A percentile compares a stretch with the other conserved stretches of the same genome.
Conservation (phyloP, 2,888 invertebrate genomes). For the Odontomyia ornata region DNA sequence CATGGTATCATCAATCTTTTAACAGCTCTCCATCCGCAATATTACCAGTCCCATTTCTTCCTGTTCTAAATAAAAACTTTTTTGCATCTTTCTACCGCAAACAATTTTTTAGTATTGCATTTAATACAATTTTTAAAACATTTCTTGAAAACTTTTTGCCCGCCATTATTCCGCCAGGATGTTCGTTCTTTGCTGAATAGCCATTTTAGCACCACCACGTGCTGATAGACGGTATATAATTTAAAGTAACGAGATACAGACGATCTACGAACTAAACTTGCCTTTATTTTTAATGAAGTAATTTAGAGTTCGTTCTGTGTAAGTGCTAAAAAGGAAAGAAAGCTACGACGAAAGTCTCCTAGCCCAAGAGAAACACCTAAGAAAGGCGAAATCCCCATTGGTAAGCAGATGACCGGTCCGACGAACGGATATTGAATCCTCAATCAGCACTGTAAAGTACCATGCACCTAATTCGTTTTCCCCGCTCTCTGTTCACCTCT, state of each 20-base stretch:
- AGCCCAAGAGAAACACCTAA: not conserved
- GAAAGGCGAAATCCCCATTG: not conserved
- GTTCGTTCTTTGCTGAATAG: not conserved
- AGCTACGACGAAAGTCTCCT: not conserved
- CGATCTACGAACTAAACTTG: not conserved
- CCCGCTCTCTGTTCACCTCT: not conserved
- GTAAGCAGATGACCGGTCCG: not conserved
- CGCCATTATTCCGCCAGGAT: not conserved
- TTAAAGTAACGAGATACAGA: not conserved
- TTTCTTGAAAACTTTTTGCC: not conserved
- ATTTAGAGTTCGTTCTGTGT: not conserved
- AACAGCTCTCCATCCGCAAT: no score
- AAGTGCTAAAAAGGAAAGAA: not conserved
- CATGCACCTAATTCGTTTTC: not conserved
- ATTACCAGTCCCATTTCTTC: no score
- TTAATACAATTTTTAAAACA: no score
- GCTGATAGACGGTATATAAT: not conserved
- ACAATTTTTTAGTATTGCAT: no score
- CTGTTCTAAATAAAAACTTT: no score
- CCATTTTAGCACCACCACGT: not conserved
- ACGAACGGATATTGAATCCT: constrained; percentile 13
- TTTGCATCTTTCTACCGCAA: no score
- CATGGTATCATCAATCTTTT: no score
- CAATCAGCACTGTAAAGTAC: not conserved
- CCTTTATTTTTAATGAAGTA: constrained; percentile 9